phyloP scores from a whole-genome alignment of 2,888 invertebrate genomes.

The Andricus curvator region DNA sequence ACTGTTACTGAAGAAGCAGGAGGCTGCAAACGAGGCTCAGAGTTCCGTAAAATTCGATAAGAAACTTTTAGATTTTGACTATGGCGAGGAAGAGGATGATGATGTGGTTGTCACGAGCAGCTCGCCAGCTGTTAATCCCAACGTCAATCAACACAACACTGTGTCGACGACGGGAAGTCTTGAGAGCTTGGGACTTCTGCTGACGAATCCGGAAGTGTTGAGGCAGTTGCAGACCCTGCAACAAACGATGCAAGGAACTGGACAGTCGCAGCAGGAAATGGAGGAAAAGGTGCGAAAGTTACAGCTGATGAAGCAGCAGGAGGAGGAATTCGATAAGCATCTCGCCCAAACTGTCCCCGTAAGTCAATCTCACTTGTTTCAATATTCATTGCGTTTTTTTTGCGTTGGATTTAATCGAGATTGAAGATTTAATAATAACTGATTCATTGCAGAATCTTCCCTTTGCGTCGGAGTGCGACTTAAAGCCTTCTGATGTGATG shows the following conservation, averaged over 20 bases:
- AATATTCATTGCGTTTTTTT: not conserved
- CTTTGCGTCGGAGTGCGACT: slow-evolving; percentile 84
- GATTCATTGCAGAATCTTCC: slow-evolving; percentile 80
- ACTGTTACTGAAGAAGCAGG: slow-evolving; percentile 79
- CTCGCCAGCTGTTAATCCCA: slow-evolving; percentile 75
- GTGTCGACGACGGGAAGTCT: slow-evolving; percentile 68
- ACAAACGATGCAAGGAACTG: slow-evolving; percentile 73
- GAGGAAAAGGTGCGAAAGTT: slow-evolving; percentile 85
- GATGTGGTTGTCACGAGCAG: slow-evolving; percentile 76
- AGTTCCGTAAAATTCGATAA: slow-evolving; percentile 87
- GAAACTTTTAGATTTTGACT: slow-evolving; percentile 93
- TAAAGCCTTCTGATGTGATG: slow-evolving; percentile 79
- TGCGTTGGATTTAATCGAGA: too few relatives aligned
- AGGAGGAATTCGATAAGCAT: slow-evolving; percentile 88
- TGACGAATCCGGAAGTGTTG: slow-evolving; percentile 82
- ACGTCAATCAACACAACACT: slow-evolving; percentile 60
- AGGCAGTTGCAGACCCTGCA: slow-evolving; percentile 92
- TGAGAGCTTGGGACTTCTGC: slow-evolving; percentile 73
- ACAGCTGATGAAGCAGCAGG: slow-evolving; percentile 86
- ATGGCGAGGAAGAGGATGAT: slow-evolving; percentile 95
- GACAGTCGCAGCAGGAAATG: slow-evolving; percentile 82
- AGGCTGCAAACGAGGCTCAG: slow-evolving; percentile 74
- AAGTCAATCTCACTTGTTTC: slow-evolving; percentile 62
- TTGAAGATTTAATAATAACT: not conserved
- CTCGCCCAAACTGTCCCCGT: slow-evolving; percentile 87